These are phyloP conservation scores for Autographa gamma DNA, from an alignment of 2,888 invertebrate genomes.

Conservation along the genomic window DNA sequence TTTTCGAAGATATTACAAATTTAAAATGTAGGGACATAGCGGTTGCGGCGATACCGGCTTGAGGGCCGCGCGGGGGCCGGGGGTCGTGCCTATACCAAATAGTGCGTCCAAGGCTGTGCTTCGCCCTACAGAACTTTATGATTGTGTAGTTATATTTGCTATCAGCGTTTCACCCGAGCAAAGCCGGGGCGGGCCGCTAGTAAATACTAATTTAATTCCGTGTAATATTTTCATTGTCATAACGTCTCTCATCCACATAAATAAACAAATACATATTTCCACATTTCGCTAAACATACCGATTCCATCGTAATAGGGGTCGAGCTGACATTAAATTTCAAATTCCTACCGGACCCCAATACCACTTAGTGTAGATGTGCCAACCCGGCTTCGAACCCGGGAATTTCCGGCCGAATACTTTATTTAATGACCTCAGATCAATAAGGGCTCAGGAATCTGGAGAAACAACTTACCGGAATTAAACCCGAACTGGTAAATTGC, in stretches of 20 bases:
- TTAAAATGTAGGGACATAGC: too few relatives aligned
- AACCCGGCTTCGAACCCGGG: slow-evolving; percentile 1
- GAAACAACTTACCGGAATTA: background rate
- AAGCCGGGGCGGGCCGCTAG: too few relatives aligned
- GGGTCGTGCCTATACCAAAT: too few relatives aligned
- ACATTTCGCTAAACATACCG: background rate
- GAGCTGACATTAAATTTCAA: background rate
- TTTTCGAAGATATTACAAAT: too few relatives aligned
- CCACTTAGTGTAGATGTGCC: background rate
- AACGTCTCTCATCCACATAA: background rate
- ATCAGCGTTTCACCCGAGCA: too few relatives aligned
- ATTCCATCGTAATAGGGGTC: background rate
- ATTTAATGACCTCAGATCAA: slow-evolving; percentile 1
- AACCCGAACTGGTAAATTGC: background rate
- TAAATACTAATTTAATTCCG: too few relatives aligned
- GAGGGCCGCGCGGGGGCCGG: too few relatives aligned
- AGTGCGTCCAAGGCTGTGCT: too few relatives aligned
- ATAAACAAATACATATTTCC: background rate
- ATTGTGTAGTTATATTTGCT: too few relatives aligned
- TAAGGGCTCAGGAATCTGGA: background rate
- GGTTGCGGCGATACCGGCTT: too few relatives aligned
- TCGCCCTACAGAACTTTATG: too few relatives aligned
- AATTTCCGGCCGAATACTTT: slow-evolving; percentile 4
- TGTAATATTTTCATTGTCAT: too few relatives aligned
- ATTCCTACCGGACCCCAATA: background rate